These are phyloP conservation scores for Ceryle rudis DNA, from an alignment of 2,797 vertebrate species.

Conservation along the genomic window DNA sequence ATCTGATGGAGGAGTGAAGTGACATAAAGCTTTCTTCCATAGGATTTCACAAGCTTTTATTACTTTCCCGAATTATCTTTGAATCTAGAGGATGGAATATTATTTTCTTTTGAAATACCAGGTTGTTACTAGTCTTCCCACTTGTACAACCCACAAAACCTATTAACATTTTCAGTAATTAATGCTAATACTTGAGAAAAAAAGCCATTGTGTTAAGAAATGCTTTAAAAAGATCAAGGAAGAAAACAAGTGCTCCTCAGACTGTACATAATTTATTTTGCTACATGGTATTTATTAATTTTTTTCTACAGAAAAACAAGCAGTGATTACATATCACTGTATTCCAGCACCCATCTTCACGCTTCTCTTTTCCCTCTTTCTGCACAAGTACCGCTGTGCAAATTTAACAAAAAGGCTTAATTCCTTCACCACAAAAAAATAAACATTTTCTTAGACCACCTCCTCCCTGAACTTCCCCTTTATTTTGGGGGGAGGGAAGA, in stretches of 20 bases:
- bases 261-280: slow-evolving; percentile 24
- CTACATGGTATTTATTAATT: neutral
- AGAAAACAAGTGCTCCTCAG: slow-evolving; percentile 57
- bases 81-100: slow-evolving; percentile 70
- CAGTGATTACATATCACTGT: neutral
- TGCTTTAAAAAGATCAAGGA: slow-evolving; percentile 73
- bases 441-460: neutral
- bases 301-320: neutral
- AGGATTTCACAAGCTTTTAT: slow-evolving; percentile 71
- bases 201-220: slow-evolving; percentile 76
- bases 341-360: neutral
- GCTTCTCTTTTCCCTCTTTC: neutral
- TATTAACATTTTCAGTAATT: slow-evolving; percentile 74
- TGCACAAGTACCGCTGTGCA: neutral
- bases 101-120: slow-evolving; percentile 73
- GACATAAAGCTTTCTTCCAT: slow-evolving; percentile 54
- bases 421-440: neutral
- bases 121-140: slow-evolving; percentile 57
- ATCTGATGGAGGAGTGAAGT: slow-evolving; percentile 46
- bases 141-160: slow-evolving; percentile 65
- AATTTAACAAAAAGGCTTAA: neutral
- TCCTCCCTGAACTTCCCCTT: neutral
- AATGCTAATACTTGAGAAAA: slow-evolving; percentile 75
- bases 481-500: accelerated
- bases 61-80: slow-evolving; percentile 65